phyloP scores from a whole-genome alignment of 2,888 invertebrate species.

The Ectemnius lituratus region DNA sequence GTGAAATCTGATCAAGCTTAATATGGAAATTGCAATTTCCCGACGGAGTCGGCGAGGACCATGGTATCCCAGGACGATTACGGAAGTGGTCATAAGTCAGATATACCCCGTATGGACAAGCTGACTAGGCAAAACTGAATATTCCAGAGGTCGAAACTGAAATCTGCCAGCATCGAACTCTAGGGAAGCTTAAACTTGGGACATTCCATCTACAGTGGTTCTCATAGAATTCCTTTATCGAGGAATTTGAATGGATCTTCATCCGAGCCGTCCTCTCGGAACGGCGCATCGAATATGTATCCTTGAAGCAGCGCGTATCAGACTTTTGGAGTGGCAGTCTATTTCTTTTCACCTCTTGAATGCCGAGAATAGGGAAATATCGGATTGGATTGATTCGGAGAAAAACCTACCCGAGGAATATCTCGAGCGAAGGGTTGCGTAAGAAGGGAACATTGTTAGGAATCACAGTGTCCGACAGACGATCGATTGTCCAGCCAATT shows the following conservation, averaged over 20 bases:
- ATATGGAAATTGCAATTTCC: conserved; percentile 44
- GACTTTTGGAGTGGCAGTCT: too few species aligned
- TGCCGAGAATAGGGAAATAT: too few species aligned
- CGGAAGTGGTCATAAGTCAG: conserved; percentile 24
- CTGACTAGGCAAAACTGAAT: conserved; percentile 10
- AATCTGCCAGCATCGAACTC: conserved; percentile 23
- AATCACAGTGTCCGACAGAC: conserved; percentile 40
- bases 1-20: conserved; percentile 31
- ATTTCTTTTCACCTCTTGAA: too few species aligned
- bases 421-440: conserved; percentile 12
- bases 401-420: too few species aligned
- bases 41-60: conserved; percentile 22
- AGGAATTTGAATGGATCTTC: too few species aligned
- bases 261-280: too few species aligned
- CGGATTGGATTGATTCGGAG: too few species aligned
- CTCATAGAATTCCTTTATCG: too few species aligned
- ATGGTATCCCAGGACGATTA: conserved; percentile 21
- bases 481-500: conserved; percentile 60
- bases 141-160: conserved; percentile 24
- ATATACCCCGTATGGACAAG: background rate
- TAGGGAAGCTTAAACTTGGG: background rate
- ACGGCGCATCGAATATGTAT: too few species aligned
- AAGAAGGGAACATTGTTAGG: conserved; percentile 26
- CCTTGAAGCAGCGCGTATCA: too few species aligned
- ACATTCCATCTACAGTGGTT: too few species aligned